phyloP scores from a whole-genome alignment of 2,888 invertebrate genomes.

The Dugesia japonica region DNA sequence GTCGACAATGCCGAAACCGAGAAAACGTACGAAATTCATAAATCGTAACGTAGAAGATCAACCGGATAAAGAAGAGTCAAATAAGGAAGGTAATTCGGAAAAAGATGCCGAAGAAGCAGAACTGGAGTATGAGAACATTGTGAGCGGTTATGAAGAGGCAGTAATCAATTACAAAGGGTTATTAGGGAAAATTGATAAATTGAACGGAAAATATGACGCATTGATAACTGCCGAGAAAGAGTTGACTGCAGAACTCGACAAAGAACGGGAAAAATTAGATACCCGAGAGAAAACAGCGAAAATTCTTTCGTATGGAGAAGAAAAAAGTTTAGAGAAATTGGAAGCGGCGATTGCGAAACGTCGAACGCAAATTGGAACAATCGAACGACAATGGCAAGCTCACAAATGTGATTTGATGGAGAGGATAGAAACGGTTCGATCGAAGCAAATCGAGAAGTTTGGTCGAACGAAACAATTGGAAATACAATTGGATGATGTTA shows the following conservation, averaged over 20 bases:
- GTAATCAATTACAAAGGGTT: neutral
- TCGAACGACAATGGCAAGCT: neutral
- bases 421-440: neutral
- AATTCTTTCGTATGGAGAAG: neutral
- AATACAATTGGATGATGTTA: neutral
- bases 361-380: neutral
- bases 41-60: neutral
- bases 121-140: neutral
- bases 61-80: neutral
- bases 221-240: neutral
- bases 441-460: neutral
- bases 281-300: neutral
- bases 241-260: neutral
- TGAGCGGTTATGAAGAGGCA: neutral
- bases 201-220: neutral
- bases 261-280: neutral
- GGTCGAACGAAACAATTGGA: neutral
- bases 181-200: neutral
- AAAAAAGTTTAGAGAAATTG: neutral
- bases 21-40: neutral
- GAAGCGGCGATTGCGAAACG: neutral
- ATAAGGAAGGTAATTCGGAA: neutral
- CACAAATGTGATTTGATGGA: neutral
- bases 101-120: neutral
- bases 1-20: neutral